Conservation (phyloP, 2,888 invertebrate genomes). For the Tipula confusa region DNA sequence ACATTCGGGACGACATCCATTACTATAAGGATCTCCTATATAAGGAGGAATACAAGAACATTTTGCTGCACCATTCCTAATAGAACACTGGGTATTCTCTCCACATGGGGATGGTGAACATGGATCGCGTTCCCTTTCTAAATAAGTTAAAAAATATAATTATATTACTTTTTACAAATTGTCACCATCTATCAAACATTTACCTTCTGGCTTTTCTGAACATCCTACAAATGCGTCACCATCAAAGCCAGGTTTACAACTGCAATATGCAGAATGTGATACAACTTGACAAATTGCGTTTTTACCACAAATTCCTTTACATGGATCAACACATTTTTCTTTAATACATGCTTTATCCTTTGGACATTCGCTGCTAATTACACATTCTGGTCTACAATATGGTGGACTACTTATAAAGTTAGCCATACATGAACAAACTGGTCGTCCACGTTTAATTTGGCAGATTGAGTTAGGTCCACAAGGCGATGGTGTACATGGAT, state of each 20-base stretch:
- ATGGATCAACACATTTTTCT: conserved; percentile 80
- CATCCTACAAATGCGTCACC: conserved; percentile 85
- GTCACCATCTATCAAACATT: conserved; percentile 33
- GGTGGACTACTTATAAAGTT: conserved; percentile 79
- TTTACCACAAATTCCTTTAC: conserved; percentile 68
- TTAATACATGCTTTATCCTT: conserved; percentile 72
- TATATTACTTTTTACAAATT: not conserved
- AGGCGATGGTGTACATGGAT: conserved; percentile 61
- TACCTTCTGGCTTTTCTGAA: conserved; percentile 54
- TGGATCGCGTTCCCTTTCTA: conserved; percentile 51
- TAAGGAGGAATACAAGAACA: conserved; percentile 86
- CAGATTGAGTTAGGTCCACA: conserved; percentile 82
- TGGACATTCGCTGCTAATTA: conserved; percentile 76
- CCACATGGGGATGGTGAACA: conserved; percentile 81
- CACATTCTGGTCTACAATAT: conserved; percentile 77
- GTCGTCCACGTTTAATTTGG: conserved; percentile 69
- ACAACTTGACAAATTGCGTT: conserved; percentile 76
- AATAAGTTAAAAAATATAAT: conserved; percentile 33
- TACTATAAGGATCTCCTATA: conserved; percentile 79
- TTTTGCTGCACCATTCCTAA: conserved; percentile 62
- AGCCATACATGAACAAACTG: conserved; percentile 74
- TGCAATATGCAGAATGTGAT: conserved; percentile 76
- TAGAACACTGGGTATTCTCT: conserved; percentile 74
- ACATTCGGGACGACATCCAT: conserved; percentile 83
- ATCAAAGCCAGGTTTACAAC: conserved; percentile 69